Conservation (phyloP, 92 coral and sea anemone species). For the Porites divaricata region DNA sequence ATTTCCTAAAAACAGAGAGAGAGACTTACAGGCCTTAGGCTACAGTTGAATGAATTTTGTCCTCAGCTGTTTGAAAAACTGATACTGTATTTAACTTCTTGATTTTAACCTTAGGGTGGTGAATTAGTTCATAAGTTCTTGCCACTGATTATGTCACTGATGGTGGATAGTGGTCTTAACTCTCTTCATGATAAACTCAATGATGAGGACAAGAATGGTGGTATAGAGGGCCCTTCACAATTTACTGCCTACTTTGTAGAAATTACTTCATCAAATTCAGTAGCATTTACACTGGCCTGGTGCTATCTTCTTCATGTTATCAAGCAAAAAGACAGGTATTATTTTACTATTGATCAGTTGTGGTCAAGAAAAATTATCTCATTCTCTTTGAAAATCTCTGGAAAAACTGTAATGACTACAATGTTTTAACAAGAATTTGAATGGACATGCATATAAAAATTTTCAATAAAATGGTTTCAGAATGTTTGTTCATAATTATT, state of each 20-base stretch:
- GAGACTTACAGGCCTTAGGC: too few species aligned
- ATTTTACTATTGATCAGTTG: too few species aligned
- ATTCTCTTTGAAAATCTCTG: not conserved
- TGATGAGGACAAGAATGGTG: slow-evolving; percentile 66
- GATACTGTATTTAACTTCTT: not conserved
- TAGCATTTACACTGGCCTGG: slow-evolving; percentile 93
- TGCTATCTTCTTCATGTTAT: slow-evolving; percentile 75
- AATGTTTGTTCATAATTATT: too few species aligned
- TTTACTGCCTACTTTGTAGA: slow-evolving; percentile 82
- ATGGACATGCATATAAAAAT: too few species aligned
- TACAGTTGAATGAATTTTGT: too few species aligned
- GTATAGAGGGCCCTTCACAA: slow-evolving; percentile 52
- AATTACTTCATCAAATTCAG: slow-evolving; percentile 77
- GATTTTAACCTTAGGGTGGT: slow-evolving; percentile 61
- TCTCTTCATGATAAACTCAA: slow-evolving; percentile 71
- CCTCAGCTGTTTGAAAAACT: too few species aligned
- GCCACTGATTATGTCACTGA: slow-evolving; percentile 91
- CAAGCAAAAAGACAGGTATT: slow-evolving; percentile 92
- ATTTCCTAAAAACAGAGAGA: too few species aligned
- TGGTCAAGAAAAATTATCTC: not conserved
- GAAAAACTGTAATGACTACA: not conserved
- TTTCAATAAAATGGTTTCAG: too few species aligned
- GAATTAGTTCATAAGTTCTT: slow-evolving; percentile 86
- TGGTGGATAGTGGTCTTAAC: slow-evolving; percentile 92
- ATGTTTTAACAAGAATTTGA: too few species aligned